phyloP scores from a whole-genome alignment of 2,113 vertebrate species.

The Ivindomyrus marchei region DNA sequence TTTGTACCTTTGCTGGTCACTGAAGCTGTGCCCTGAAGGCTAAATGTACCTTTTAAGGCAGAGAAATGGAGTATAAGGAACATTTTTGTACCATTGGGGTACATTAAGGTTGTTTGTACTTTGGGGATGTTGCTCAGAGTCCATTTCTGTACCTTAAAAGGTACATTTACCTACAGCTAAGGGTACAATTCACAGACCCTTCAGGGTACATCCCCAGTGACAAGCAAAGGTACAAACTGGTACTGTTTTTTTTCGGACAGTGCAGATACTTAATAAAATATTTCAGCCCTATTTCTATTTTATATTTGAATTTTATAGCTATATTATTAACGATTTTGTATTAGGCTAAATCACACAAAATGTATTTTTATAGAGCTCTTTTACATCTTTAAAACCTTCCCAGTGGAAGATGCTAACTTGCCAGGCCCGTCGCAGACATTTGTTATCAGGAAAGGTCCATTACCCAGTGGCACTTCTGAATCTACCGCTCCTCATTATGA shows the following conservation, averaged over 20 bases:
- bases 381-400: background rate
- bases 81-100: background rate
- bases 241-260: background rate
- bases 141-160: background rate
- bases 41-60: background rate
- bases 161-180: too few species aligned
- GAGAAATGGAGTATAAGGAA: background rate
- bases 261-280: background rate
- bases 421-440: background rate
- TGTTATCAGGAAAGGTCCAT: background rate
- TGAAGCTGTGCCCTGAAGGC: background rate
- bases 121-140: background rate
- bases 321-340: background rate
- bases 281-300: background rate
- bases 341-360: background rate
- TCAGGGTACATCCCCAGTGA: background rate
- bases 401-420: background rate
- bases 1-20: background rate
- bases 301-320: background rate
- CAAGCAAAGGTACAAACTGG: background rate
- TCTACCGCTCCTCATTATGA: background rate
- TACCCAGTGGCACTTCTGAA: background rate
- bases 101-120: background rate
- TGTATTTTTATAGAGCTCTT: background rate
- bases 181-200: too few species aligned